These are phyloP conservation scores for Psilanteris sp. DNA, from an alignment of 1,140 invertebrate genomes.

Conservation along the genomic window DNA sequence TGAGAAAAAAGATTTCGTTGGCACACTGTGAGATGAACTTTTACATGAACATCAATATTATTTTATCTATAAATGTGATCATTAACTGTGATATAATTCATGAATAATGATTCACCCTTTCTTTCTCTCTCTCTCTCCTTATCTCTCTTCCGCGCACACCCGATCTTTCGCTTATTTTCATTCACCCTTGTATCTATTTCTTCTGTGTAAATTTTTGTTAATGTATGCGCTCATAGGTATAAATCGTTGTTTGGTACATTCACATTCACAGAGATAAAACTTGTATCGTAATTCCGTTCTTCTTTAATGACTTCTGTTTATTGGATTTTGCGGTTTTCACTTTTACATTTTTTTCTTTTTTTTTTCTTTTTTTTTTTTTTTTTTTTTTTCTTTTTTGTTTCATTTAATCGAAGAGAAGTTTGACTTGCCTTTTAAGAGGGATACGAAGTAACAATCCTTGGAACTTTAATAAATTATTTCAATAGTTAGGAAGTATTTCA, in stretches of 20 bases:
- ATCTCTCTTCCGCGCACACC: not conserved
- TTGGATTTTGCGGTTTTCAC: too few relatives aligned
- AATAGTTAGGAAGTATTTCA: slow-evolving; percentile 47
- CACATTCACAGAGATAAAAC: slow-evolving; percentile 36
- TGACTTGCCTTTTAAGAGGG: slow-evolving; percentile 31
- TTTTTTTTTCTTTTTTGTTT: slow-evolving; percentile 1
- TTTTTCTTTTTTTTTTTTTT: not conserved
- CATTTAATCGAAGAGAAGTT: slow-evolving; percentile 42
- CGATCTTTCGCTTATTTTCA: too few relatives aligned
- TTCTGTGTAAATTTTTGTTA: slow-evolving; percentile 6
- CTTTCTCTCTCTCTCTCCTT: not conserved
- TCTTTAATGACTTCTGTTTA: not conserved
- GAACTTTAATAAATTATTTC: slow-evolving; percentile 48
- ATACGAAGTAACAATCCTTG: slow-evolving; percentile 46
- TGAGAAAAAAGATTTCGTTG: slow-evolving; percentile 50
- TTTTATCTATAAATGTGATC: slow-evolving; percentile 57
- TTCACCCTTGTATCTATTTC: too few relatives aligned
- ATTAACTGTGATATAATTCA: slow-evolving; percentile 56
- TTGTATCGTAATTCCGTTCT: slow-evolving; percentile 1
- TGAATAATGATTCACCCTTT: slow-evolving; percentile 36
- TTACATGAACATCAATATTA: slow-evolving; percentile 63
- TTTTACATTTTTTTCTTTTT: not conserved
- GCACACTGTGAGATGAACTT: slow-evolving; percentile 61
- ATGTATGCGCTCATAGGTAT: slow-evolving; percentile 33
- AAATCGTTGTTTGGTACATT: slow-evolving; percentile 57